Conservation (phyloP, 2,113 vertebrate species). For the sheep (Ovis aries) region ARS-UI_Ramb_v3.0 NC_056056.1:215636001-215636500, state of each 20-base stretch:
- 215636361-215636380: fast-evolving
- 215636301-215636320: neutral
- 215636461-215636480: neutral
- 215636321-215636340: fast-evolving
- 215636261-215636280: neutral
- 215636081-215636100: neutral
- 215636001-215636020: neutral
- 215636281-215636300: neutral
- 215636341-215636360: neutral
- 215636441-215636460: fast-evolving
- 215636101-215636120: neutral
- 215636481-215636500: neutral
- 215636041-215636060: neutral
- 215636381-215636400: neutral
- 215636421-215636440: fast-evolving
- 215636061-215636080: neutral
- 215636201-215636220: neutral
- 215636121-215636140: neutral
- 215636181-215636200: neutral
- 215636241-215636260: neutral
- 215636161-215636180: neutral
- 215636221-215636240: neutral
- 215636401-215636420: too few species aligned
- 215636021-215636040: neutral
- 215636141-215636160: neutral